phyloP scores from a whole-genome alignment of 1,140 invertebrate species.

The Drosophila santomea region DNA sequence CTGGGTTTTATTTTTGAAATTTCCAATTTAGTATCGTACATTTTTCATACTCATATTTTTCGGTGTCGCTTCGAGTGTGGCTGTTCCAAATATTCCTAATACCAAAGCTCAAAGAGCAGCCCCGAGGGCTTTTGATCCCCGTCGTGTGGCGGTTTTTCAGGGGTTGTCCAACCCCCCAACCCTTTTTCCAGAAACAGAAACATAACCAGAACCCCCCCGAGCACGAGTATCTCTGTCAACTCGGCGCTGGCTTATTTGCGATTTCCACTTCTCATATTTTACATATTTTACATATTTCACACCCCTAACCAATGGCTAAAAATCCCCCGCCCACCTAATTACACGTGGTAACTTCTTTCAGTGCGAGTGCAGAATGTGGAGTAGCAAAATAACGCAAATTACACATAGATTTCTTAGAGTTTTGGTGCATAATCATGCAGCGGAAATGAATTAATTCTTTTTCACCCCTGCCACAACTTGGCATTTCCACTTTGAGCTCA shows the following conservation, averaged over 20 bases:
- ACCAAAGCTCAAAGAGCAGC: conserved; percentile 37
- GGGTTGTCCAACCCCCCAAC: conserved; percentile 58
- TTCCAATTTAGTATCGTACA: too few relatives aligned
- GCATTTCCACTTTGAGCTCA: conserved; percentile 22
- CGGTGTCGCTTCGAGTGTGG: conserved; percentile 5
- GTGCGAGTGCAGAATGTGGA: conserved; percentile 42
- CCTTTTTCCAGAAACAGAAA: not conserved
- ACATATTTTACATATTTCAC: conserved; percentile 58
- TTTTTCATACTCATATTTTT: not conserved
- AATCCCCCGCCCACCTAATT: conserved; percentile 43
- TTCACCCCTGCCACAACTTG: conserved; percentile 20
- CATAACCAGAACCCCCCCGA: not conserved
- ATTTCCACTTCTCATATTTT: conserved; percentile 66
- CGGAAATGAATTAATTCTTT: conserved; percentile 81
- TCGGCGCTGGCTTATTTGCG: conserved; percentile 61
- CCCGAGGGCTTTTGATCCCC: conserved; percentile 44
- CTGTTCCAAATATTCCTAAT: conserved; percentile 27
- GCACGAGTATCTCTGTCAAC: conserved; percentile 56
- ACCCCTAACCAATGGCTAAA: conserved; percentile 23
- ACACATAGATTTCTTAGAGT: conserved; percentile 78
- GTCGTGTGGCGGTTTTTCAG: conserved; percentile 51
- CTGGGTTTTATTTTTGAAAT: too few relatives aligned
- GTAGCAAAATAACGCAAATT: conserved; percentile 62
- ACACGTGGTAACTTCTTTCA: conserved; percentile 23
- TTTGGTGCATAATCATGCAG: conserved; percentile 80